Evolutionary conservation across 2,888 invertebrate species (phyloP).

Genomic region (Lasius platythorax): DNA sequence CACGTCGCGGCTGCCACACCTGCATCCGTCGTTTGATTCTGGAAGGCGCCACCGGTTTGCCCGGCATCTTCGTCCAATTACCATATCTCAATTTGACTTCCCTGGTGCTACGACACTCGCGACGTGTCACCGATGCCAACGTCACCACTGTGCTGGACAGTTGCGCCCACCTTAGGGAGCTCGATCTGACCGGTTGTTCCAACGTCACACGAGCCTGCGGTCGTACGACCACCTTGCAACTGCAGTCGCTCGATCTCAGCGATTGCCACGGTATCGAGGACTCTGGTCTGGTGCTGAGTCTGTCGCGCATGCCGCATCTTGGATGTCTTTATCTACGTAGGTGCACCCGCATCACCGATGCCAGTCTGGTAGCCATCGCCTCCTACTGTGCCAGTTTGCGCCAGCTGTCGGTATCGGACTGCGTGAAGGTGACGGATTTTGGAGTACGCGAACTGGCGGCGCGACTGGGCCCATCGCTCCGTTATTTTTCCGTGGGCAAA

Average conservation of each 20-base stretch:
- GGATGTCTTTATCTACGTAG: conserved; percentile 95
- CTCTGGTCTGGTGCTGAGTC: conserved; percentile 93
- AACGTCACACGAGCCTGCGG: conserved; percentile 79
- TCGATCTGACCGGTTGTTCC: conserved; percentile 81
- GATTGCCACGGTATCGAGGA: conserved; percentile 95
- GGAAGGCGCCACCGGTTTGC: conserved; percentile 79
- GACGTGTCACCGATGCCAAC: conserved; percentile 79
- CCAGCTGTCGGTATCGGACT: conserved; percentile 96
- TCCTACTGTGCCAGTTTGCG: conserved; percentile 94
- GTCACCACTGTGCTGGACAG: conserved; percentile 80
- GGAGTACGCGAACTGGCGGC: conserved; percentile 95
- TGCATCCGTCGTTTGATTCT: conserved; percentile 78
- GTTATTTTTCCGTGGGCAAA: conserved; percentile 97
- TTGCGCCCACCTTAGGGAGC: conserved; percentile 79
- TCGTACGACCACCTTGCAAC: conserved; percentile 87
- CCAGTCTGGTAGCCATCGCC: conserved; percentile 96
- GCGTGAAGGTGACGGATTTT: conserved; percentile 95
- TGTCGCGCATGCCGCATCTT: conserved; percentile 95
- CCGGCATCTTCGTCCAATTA: conserved; percentile 78
- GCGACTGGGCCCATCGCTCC: conserved; percentile 93
- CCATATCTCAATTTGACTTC: conserved; percentile 85
- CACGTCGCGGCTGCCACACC: conserved; percentile 79
- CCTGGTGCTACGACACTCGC: conserved; percentile 79
- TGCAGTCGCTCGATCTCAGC: conserved; percentile 96
- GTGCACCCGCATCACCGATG: conserved; percentile 96